Evolutionary conservation across 2,888 invertebrate genomes (phyloP).

Genomic region (Himalopsyche kuldschensis): DNA sequence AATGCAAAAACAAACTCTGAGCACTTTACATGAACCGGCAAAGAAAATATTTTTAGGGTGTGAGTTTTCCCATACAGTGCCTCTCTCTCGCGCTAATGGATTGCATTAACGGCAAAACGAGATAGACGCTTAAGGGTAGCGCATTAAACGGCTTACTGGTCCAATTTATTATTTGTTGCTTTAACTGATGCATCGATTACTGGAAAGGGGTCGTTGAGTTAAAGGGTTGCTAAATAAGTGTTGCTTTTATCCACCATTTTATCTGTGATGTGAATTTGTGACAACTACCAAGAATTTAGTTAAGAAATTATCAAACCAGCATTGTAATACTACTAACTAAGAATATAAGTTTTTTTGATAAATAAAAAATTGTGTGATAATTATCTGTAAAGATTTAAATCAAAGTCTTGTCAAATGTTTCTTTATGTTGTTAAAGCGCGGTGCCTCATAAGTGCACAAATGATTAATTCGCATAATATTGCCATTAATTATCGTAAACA

Average conservation of each 20-base stretch:
- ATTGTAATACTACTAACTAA: too few relatives aligned
- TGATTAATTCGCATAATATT: too few relatives aligned
- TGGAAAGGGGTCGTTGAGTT: not conserved
- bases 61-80: not conserved
- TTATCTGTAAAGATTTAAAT: too few relatives aligned
- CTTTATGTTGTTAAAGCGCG: too few relatives aligned
- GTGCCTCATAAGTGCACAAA: too few relatives aligned
- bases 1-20: not conserved
- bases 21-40: not conserved
- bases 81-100: conserved; percentile 7
- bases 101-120: not conserved
- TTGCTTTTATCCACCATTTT: not conserved
- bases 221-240: not conserved
- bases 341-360: too few relatives aligned
- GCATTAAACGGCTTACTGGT: conserved; percentile 13
- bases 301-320: too few relatives aligned
- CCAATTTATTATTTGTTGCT: conserved; percentile 37
- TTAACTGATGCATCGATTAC: conserved; percentile 23
- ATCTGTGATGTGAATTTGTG: not conserved
- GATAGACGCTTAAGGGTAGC: not conserved
- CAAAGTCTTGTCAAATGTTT: too few relatives aligned
- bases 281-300: not conserved
- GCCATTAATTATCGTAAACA: too few relatives aligned
- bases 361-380: too few relatives aligned
- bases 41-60: not conserved